Evolutionary conservation across 2,113 vertebrate genomes (phyloP).

Genomic region (Chinchilla lanigera): DNA sequence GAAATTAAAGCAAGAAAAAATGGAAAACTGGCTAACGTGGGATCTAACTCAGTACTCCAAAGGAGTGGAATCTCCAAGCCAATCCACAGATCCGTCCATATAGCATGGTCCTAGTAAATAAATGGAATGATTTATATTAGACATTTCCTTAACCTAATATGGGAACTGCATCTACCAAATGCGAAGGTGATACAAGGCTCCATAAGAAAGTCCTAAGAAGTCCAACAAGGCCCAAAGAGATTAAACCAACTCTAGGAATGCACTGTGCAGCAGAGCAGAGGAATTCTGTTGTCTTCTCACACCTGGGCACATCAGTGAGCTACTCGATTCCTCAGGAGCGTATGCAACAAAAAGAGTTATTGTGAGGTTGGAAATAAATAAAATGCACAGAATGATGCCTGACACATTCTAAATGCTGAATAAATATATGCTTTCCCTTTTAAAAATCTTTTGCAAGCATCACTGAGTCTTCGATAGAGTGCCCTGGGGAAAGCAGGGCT

Average conservation of each 20-base stretch:
- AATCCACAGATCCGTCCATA: not conserved
- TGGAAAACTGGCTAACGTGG: too few relatives aligned
- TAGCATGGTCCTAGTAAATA: not conserved
- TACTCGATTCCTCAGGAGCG: not conserved
- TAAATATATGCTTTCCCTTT: not conserved
- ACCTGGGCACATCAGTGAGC: not conserved
- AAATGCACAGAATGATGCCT: not conserved
- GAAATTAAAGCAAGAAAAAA: not conserved
- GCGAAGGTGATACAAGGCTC: not conserved
- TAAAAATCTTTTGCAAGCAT: not conserved
- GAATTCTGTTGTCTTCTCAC: not conserved
- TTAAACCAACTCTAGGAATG: not conserved
- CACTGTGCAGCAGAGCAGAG: too few relatives aligned
- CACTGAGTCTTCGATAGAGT: not conserved
- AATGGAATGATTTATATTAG: not conserved
- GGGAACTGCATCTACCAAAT: not conserved
- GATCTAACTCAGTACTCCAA: not conserved
- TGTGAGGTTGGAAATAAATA: not conserved
- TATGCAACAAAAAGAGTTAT: not conserved
- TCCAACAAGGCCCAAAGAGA: not conserved
- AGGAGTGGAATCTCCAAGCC: not conserved
- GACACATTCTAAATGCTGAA: not conserved
- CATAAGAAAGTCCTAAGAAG: not conserved
- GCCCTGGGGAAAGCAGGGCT: not conserved
- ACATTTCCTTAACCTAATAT: not conserved